Evolutionary conservation across 2,888 invertebrate species (phyloP).

Genomic region (Diarsia dahlii): DNA sequence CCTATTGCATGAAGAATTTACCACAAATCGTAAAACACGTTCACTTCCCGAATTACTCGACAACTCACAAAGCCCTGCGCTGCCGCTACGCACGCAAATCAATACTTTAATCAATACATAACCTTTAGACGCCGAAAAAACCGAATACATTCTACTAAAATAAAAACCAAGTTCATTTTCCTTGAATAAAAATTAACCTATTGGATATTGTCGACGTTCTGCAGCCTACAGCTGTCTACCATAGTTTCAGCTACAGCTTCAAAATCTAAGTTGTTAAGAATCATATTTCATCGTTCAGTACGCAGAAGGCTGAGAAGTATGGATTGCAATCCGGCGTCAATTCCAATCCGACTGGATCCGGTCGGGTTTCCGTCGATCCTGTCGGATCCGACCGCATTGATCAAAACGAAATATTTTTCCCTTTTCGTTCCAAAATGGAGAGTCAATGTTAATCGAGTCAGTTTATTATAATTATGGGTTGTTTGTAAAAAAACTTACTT

Average conservation of each 20-base stretch:
- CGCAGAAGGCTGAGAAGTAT: not conserved
- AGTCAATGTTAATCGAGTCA: too few species aligned
- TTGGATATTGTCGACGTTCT: not conserved
- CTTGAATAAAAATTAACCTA: not conserved
- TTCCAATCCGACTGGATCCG: too few species aligned
- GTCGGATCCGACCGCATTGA: too few species aligned
- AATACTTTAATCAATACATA: conserved; percentile 26
- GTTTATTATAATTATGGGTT: too few species aligned
- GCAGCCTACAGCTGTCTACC: not conserved
- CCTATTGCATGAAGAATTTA: conserved; percentile 1
- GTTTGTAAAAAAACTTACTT: too few species aligned
- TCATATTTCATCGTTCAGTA: not conserved
- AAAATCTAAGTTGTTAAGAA: not conserved
- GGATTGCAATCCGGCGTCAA: too few species aligned
- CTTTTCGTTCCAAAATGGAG: too few species aligned
- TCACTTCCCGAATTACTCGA: conserved; percentile 23
- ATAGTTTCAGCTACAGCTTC: not conserved
- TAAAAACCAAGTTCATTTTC: not conserved
- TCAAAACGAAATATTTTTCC: too few species aligned
- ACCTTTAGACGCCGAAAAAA: conserved; percentile 15
- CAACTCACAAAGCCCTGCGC: not conserved
- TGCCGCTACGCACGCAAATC: conserved; percentile 11
- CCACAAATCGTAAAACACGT: conserved; percentile 30
- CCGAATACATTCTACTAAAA: not conserved
- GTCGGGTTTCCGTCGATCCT: too few species aligned